These are phyloP conservation scores for Leptinotarsa rubiginosa DNA, from an alignment of 2,888 invertebrate species.

Conservation along the genomic window DNA sequence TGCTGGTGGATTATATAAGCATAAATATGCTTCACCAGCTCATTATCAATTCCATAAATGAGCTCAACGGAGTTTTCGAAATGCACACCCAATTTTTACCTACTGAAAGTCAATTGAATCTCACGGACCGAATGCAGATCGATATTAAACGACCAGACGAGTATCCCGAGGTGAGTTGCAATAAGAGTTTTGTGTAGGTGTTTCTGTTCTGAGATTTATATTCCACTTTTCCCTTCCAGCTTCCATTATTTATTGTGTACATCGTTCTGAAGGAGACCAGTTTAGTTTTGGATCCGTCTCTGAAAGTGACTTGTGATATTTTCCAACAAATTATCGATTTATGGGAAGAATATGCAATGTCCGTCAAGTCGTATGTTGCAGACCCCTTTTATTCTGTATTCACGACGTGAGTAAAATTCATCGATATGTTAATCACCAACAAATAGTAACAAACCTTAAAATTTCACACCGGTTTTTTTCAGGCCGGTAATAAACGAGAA, in stretches of 20 bases:
- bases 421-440: too few species aligned
- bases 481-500: slow-evolving; percentile 87
- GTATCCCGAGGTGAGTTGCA: slow-evolving; percentile 61
- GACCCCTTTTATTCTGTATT: slow-evolving; percentile 79
- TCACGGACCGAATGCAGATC: slow-evolving; percentile 59
- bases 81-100: slow-evolving; percentile 70
- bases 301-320: slow-evolving; percentile 71
- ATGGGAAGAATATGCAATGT: slow-evolving; percentile 77
- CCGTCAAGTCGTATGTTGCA: slow-evolving; percentile 78
- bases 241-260: slow-evolving; percentile 74
- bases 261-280: slow-evolving; percentile 64
- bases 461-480: slow-evolving; percentile 45
- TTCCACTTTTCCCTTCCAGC: slow-evolving; percentile 56
- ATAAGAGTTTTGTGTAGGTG: not conserved
- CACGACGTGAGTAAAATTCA: slow-evolving; percentile 70
- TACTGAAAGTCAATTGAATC: slow-evolving; percentile 60
- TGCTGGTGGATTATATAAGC: slow-evolving; percentile 78
- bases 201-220: not conserved
- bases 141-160: slow-evolving; percentile 66
- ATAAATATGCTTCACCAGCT: slow-evolving; percentile 76
- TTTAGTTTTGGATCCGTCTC: slow-evolving; percentile 72
- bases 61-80: slow-evolving; percentile 71
- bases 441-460: not conserved
- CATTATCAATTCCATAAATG: slow-evolving; percentile 73
- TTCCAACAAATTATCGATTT: slow-evolving; percentile 73